Conservation (phyloP, 64 coral and sea anemone species). For the Exaiptasia diaphana region DNA sequence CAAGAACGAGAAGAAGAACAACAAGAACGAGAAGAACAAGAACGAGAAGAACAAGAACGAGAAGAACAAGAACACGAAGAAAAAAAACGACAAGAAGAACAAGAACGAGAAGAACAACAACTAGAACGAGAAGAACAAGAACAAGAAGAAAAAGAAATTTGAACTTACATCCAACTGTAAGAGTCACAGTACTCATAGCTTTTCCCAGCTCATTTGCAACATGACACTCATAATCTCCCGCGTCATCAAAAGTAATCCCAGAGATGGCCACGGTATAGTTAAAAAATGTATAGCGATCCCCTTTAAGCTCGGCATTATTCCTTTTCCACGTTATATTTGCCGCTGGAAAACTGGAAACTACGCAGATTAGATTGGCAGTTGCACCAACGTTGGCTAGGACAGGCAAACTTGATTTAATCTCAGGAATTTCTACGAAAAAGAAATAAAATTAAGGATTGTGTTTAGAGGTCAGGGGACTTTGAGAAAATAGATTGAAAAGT, state of each 20-base stretch:
- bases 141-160: no score
- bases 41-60: no score
- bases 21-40: no score
- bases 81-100: no score
- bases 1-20: not conserved
- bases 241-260: not conserved
- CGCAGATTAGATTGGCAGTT: slow-evolving; percentile 34
- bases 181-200: slow-evolving; percentile 2
- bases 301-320: slow-evolving; percentile 24
- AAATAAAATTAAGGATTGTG: not conserved
- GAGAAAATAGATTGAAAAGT: slow-evolving; percentile 1
- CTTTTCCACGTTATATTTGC: slow-evolving; percentile 86
- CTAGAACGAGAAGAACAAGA: no score
- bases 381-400: not conserved
- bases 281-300: not conserved
- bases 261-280: not conserved
- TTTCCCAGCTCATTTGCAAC: slow-evolving; percentile 18
- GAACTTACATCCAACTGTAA: slow-evolving; percentile 54
- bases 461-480: not conserved
- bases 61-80: no score
- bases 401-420: slow-evolving; percentile 17
- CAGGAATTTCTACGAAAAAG: no score
- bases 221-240: slow-evolving; percentile 35
- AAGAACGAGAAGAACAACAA: no score
- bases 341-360: slow-evolving; percentile 45